Conservation (phyloP, 1,140 invertebrate species). For the Drosophila leontia region DNA sequence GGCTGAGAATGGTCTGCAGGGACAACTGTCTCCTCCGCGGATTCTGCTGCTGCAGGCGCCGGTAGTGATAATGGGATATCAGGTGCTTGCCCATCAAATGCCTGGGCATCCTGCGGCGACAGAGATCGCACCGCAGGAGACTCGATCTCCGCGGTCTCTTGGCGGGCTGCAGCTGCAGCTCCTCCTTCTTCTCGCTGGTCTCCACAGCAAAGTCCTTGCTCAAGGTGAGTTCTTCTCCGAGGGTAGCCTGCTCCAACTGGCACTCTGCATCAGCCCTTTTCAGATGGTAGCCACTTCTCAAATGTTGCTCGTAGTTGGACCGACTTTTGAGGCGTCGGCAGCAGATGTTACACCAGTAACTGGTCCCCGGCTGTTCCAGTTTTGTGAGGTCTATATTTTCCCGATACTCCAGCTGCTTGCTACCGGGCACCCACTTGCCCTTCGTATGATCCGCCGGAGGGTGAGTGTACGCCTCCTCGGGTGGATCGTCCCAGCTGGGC, state of each 20-base stretch:
- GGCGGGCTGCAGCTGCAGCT: not conserved
- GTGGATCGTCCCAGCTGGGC: constrained; percentile 69
- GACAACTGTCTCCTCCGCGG: constrained; percentile 31
- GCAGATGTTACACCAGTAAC: constrained; percentile 92
- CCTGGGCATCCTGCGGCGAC: constrained; percentile 88
- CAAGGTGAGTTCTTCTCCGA: constrained; percentile 45
- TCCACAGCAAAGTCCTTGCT: constrained; percentile 41
- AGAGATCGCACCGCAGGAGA: constrained; percentile 89
- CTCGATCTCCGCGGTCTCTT: constrained; percentile 85
- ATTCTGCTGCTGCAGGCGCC: constrained; percentile 87
- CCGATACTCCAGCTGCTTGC: constrained; percentile 84
- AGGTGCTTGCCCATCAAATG: constrained; percentile 92
- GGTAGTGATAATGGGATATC: constrained; percentile 93
- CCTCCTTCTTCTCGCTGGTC: not conserved
- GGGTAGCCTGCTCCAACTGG: constrained; percentile 87
- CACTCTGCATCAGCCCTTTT: constrained; percentile 89
- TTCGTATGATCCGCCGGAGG: constrained; percentile 90
- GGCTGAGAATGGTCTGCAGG: constrained; percentile 88
- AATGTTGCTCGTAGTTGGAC: constrained; percentile 90
- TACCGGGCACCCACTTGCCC: constrained; percentile 91
- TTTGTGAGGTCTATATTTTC: constrained; percentile 86
- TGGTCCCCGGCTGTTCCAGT: constrained; percentile 83
- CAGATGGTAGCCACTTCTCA: constrained; percentile 90
- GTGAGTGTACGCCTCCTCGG: constrained; percentile 69
- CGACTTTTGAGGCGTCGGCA: constrained; percentile 90